phyloP scores from a whole-genome alignment of 1,140 invertebrate genomes.

The Solen grandis region DNA sequence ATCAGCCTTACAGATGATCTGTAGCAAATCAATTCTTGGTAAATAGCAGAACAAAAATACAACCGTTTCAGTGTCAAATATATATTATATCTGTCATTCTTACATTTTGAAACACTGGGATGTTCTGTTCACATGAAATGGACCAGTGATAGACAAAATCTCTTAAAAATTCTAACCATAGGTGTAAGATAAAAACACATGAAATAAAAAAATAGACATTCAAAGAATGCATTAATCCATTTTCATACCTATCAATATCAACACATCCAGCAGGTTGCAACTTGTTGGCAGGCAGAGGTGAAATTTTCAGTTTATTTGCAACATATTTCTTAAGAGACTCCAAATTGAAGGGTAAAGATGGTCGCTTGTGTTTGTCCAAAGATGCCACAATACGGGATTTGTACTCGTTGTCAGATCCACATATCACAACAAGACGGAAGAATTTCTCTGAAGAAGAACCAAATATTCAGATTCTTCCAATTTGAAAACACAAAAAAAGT shows the following conservation, averaged over 20 bases:
- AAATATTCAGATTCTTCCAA: conserved; percentile 6
- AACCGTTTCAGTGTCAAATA: too few relatives aligned
- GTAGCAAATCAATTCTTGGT: too few relatives aligned
- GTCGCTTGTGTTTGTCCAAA: conserved; percentile 64
- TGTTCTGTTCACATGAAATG: too few relatives aligned
- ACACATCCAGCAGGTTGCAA: conserved; percentile 1
- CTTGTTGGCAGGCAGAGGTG: too few relatives aligned
- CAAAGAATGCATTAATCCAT: too few relatives aligned
- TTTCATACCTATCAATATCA: conserved; percentile 6
- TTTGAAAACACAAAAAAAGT: neutral
- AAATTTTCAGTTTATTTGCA: neutral
- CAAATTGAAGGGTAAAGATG: neutral
- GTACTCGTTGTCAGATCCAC: conserved; percentile 67
- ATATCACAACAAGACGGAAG: conserved; percentile 66
- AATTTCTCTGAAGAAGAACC: conserved; percentile 26
- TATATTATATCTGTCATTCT: too few relatives aligned
- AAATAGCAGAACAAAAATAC: too few relatives aligned
- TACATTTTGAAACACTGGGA: too few relatives aligned
- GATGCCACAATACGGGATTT: conserved; percentile 67
- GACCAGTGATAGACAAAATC: too few relatives aligned
- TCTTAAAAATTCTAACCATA: too few relatives aligned
- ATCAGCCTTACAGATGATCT: conserved; percentile 67
- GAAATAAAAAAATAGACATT: too few relatives aligned
- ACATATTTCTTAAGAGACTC: neutral
- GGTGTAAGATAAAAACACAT: too few relatives aligned